Conservation (phyloP, 2,797 vertebrate genomes). For the Gouania willdenowi region DNA sequence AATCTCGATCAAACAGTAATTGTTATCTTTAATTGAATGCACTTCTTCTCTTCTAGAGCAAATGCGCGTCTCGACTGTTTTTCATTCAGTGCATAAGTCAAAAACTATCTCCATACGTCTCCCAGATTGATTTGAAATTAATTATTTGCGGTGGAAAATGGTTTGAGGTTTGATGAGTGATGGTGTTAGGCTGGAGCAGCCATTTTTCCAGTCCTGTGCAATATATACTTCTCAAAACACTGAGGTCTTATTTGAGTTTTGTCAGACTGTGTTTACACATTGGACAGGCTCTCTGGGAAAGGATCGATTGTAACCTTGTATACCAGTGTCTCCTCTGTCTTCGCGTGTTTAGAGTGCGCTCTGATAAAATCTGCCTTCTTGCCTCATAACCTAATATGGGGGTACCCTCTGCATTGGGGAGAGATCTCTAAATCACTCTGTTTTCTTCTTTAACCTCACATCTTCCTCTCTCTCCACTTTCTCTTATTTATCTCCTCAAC, state of each 20-base stretch:
- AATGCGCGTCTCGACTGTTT: too few relatives aligned
- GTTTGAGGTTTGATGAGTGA: background rate
- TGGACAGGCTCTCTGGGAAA: conserved; percentile 16
- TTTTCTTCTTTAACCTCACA: background rate
- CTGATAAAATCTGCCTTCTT: conserved; percentile 64
- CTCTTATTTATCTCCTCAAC: conserved; percentile 13
- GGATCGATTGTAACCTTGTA: conserved; percentile 50
- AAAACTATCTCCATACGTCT: too few relatives aligned
- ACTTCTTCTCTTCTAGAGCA: too few relatives aligned
- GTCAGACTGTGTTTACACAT: conserved; percentile 31
- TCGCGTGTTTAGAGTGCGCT: conserved; percentile 44
- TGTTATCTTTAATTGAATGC: too few relatives aligned
- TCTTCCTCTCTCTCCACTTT: conserved; percentile 15
- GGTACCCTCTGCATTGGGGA: conserved; percentile 44
- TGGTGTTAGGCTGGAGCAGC: background rate
- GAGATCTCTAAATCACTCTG: conserved; percentile 6
- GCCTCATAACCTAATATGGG: conserved; percentile 77
- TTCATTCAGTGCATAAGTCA: too few relatives aligned
- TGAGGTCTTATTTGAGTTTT: conserved; percentile 18
- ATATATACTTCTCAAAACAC: conserved; percentile 25
- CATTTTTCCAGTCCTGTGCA: conserved; percentile 1
- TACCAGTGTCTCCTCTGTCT: conserved; percentile 18
- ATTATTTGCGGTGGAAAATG: too few relatives aligned
- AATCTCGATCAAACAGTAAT: too few relatives aligned
- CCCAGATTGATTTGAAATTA: too few relatives aligned